Percentiles rank a stretch among this genome's conserved stretches.
These are phyloP conservation scores for Hemaris fuciformis DNA, from an alignment of 2,888 invertebrate species.

Conservation along the genomic window DNA sequence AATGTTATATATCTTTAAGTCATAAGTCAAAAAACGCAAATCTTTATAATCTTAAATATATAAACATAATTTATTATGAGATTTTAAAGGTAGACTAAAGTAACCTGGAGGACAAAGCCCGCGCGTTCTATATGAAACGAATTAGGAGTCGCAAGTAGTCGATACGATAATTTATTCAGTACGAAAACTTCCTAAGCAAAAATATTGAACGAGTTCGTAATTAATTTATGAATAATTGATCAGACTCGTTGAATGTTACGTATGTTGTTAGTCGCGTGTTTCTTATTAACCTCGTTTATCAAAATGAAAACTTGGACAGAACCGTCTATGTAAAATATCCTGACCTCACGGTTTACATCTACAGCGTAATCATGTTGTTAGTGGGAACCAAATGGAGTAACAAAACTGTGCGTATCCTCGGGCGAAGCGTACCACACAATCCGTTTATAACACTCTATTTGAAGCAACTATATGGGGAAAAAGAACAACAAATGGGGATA, in stretches of 20 bases:
- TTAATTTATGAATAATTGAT: background rate
- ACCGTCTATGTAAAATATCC: slow-evolving; percentile 4
- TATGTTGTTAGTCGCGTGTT: background rate
- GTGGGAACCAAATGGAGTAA: slow-evolving; percentile 1
- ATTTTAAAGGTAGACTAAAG: too few species aligned
- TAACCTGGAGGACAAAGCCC: too few species aligned
- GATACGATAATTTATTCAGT: background rate
- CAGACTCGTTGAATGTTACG: background rate
- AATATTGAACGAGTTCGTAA: background rate
- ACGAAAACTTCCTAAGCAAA: background rate
- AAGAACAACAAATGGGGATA: background rate
- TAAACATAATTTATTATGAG: too few species aligned
- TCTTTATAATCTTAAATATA: too few species aligned
- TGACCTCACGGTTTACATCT: background rate
- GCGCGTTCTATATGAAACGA: too few species aligned
- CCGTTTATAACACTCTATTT: slow-evolving; percentile 7
- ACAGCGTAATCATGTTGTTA: slow-evolving; percentile 6
- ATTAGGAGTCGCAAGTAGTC: too few species aligned
- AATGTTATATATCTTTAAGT: too few species aligned
- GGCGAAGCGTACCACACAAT: background rate
- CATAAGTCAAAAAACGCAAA: too few species aligned
- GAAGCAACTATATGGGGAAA: slow-evolving; percentile 3
- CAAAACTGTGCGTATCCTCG: background rate
- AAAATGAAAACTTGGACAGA: background rate
- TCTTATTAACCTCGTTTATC: background rate